Conservation (phyloP, 2,113 vertebrate genomes). For the Opisthocomus hoazin region DNA sequence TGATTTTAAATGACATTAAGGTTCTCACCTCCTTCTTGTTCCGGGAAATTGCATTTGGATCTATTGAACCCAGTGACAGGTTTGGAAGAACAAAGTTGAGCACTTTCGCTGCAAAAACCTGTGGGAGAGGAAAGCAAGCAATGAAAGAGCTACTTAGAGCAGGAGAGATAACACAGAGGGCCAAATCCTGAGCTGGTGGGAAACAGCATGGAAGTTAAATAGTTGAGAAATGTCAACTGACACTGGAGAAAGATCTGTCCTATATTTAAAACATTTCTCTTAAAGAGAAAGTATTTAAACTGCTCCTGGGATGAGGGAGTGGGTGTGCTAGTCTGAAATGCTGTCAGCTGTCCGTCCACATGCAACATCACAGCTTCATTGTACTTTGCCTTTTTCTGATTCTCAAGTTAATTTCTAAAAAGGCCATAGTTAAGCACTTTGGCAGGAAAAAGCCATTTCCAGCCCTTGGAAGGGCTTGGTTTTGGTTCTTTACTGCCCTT, state of each 20-base stretch:
- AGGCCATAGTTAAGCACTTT: neutral
- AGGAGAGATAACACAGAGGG: neutral
- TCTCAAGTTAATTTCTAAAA: neutral
- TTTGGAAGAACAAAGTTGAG: constrained; percentile 88
- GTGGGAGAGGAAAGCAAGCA: constrained; percentile 11
- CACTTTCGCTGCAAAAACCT: constrained; percentile 90
- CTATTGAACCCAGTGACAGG: constrained; percentile 82
- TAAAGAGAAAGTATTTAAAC: neutral
- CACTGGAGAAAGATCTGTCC: neutral
- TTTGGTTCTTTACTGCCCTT: neutral
- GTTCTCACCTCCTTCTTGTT: constrained; percentile 86
- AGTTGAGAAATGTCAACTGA: neutral
- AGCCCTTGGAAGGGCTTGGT: neutral
- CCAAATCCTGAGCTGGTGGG: neutral
- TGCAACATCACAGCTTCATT: neutral
- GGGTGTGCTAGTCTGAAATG: neutral
- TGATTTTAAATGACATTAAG: neutral
- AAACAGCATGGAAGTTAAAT: neutral
- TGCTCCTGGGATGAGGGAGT: neutral
- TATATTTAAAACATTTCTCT: neutral
- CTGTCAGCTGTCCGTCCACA: neutral
- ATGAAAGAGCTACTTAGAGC: neutral
- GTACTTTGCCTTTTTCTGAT: neutral
- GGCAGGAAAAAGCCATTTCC: neutral
- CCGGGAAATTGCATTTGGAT: constrained; percentile 83